Evolutionary conservation across 1,140 invertebrate species (phyloP).

Genomic region (Drosophila sp.): DNA sequence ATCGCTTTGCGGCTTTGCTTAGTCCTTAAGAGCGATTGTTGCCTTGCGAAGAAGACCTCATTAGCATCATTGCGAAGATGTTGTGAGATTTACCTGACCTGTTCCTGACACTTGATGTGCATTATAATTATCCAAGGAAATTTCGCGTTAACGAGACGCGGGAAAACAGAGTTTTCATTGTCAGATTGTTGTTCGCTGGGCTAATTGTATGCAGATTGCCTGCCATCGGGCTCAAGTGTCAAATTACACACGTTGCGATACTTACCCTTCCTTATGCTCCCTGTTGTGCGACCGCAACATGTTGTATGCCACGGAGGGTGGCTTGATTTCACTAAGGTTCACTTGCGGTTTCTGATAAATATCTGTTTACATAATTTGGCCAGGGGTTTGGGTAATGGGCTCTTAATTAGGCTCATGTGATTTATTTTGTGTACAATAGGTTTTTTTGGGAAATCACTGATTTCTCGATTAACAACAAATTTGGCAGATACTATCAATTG

Average conservation of each 20-base stretch:
- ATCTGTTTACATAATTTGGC: slow-evolving; percentile 58
- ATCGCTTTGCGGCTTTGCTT: slow-evolving; percentile 61
- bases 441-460: slow-evolving; percentile 35
- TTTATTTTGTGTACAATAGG: slow-evolving; percentile 44
- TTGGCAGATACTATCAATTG: neutral
- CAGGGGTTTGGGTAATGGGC: slow-evolving; percentile 66
- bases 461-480: neutral
- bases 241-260: slow-evolving; percentile 65
- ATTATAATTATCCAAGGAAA: slow-evolving; percentile 48
- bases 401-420: slow-evolving; percentile 79
- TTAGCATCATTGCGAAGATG: slow-evolving; percentile 55
- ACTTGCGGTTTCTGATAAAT: slow-evolving; percentile 64
- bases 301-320: slow-evolving; percentile 45
- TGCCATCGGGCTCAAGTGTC: slow-evolving; percentile 50
- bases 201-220: slow-evolving; percentile 65
- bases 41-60: slow-evolving; percentile 47
- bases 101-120: slow-evolving; percentile 57
- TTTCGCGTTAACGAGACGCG: slow-evolving; percentile 40
- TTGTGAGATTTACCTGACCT: slow-evolving; percentile 29
- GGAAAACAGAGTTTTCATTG: slow-evolving; percentile 31
- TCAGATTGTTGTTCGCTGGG: slow-evolving; percentile 62
- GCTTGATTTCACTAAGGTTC: slow-evolving; percentile 34
- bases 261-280: slow-evolving; percentile 1
- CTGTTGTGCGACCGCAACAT: slow-evolving; percentile 13
- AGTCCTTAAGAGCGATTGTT: slow-evolving; percentile 3